Conservation (phyloP, 2,888 invertebrate genomes). For the Coenonympha arcania region DNA sequence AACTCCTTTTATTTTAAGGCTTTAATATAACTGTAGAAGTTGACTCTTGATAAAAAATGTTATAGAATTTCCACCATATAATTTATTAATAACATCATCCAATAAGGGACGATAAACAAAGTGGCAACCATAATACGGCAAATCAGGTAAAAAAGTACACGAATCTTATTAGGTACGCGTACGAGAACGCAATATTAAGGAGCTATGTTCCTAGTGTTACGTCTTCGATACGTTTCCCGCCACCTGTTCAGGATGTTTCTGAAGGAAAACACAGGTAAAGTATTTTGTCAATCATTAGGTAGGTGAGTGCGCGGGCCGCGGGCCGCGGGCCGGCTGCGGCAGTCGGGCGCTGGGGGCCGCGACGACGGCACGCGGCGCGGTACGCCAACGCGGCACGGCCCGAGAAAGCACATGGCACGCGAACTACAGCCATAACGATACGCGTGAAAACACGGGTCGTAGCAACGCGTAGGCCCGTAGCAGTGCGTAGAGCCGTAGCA, state of each 20-base stretch:
- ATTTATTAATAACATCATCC: background rate
- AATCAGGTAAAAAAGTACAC: background rate
- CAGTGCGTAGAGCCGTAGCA: too few species aligned
- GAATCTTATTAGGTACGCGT: background rate
- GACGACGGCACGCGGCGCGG: slow-evolving; percentile 40
- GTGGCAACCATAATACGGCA: background rate
- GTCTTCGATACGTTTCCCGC: slow-evolving; percentile 26
- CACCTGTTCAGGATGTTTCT: slow-evolving; percentile 37
- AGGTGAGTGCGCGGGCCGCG: slow-evolving; percentile 33
- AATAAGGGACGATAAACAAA: background rate
- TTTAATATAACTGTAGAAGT: too few species aligned
- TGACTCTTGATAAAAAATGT: too few species aligned
- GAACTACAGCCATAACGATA: slow-evolving; percentile 14
- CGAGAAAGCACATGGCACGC: slow-evolving; percentile 25
- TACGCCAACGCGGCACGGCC: slow-evolving; percentile 28
- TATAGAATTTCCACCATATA: background rate
- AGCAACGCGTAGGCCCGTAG: too few species aligned
- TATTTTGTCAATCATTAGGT: slow-evolving; percentile 68
- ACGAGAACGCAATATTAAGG: background rate
- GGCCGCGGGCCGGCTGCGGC: slow-evolving; percentile 30
- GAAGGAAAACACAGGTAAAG: slow-evolving; percentile 61
- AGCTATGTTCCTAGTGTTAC: slow-evolving; percentile 7
- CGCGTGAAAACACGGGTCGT: slow-evolving; percentile 10
- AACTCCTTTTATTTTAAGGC: too few species aligned
- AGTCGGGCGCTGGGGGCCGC: slow-evolving; percentile 34